Evolutionary conservation across 2,113 vertebrate genomes (phyloP), one percentile per base, ranked within the genome.

Genomic region (Benitochromis conjunctus): DNA sequence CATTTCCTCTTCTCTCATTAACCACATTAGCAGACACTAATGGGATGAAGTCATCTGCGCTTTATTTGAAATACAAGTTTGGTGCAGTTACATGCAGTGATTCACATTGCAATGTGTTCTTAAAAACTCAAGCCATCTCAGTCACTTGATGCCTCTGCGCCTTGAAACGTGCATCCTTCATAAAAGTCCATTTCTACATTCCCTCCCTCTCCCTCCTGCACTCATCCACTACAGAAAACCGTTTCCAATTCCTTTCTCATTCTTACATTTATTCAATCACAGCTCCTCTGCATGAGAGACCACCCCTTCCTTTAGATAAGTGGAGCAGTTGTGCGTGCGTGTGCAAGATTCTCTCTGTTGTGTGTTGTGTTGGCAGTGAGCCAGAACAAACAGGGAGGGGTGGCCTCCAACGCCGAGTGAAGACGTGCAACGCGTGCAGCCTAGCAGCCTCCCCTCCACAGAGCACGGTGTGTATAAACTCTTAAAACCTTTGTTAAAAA

Each of bases 321-420:
- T 92, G 84, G 93, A 89, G 43, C 91, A 90, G 76, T 57, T 26
- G 4, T 90, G 69, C 58, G 16, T 51, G 48, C 1, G 13, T 6
- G 89, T 85, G 90, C 94, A 90, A 13, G 13, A 26, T 76, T 29
- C 53, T 57, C 80, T 53, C 14, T 29, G 92, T 95, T 81, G n/a
- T 74, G 93, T 4, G 88, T 83, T 79, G 31, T 7, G 93, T 5
- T 94, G 96, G 96, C 95, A 86, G 19, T 31, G 81, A 53, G 94
- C 95, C 96, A 96, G 86, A 43, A 57, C 90, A 89, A 82, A 87
- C 93, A 94, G 92, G 93, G 93, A 92, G 92, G 93, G 85, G 90
- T 89, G 46, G 69, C 58, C 76, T 79, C 80, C 36, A 78, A 78
- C 79, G 85, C 83, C 29, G 91, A 92, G 84, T 79, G 93, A 95